These are phyloP conservation scores for Epinephelus cyanopodus DNA, from an alignment of 2,113 vertebrate genomes.

Conservation along the genomic window DNA sequence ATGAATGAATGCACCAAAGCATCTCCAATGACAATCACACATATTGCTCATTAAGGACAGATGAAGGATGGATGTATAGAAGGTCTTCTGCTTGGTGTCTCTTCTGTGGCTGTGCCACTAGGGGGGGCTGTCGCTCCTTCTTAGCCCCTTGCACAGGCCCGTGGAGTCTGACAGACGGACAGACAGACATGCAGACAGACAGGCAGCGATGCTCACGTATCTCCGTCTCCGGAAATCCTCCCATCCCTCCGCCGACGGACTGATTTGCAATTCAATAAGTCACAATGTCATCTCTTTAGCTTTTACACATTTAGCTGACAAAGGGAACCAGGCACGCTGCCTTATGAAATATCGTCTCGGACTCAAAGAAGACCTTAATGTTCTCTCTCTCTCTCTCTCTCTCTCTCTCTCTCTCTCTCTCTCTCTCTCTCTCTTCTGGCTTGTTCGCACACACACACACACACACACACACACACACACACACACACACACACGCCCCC, in stretches of 20 bases:
- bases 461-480: background rate
- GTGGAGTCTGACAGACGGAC: background rate
- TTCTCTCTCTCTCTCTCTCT: too few species aligned
- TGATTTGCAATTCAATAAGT: slow-evolving; percentile 83
- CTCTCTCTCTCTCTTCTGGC: slow-evolving; percentile 40
- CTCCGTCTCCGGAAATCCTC: slow-evolving; percentile 72
- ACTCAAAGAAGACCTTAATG: slow-evolving; percentile 59
- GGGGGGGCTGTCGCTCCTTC: slow-evolving; percentile 78
- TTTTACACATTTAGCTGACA: slow-evolving; percentile 77
- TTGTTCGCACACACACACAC: slow-evolving; percentile 2
- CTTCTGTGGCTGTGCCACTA: slow-evolving; percentile 57
- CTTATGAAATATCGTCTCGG: slow-evolving; percentile 64
- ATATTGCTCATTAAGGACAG: slow-evolving; percentile 29
- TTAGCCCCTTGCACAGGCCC: background rate
- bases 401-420: slow-evolving; percentile 31
- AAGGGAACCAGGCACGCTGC: slow-evolving; percentile 61
- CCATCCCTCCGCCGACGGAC: slow-evolving; percentile 60
- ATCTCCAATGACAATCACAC: background rate
- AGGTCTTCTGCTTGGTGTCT: background rate
- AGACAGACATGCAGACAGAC: slow-evolving; percentile 11
- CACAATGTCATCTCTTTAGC: slow-evolving; percentile 79
- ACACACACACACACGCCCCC: background rate
- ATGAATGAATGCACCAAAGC: slow-evolving; percentile 17
- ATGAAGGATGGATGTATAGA: slow-evolving; percentile 4
- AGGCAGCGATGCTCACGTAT: slow-evolving; percentile 35